These are phyloP conservation scores for Tamias sibiricus DNA, from an alignment of 2,113 vertebrate species.

Conservation along the genomic window DNA sequence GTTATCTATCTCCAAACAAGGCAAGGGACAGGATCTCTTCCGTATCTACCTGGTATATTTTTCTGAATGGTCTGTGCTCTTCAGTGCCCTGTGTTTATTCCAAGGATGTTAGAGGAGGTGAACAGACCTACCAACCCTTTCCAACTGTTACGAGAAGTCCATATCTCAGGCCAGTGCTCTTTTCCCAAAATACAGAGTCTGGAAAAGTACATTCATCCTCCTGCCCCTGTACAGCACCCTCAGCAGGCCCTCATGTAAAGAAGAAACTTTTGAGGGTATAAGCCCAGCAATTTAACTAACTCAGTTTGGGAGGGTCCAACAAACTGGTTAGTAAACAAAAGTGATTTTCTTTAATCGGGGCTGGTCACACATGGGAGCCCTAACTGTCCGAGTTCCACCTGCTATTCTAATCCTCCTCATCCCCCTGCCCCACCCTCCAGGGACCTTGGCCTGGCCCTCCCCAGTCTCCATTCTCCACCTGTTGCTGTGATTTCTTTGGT, in stretches of 20 bases:
- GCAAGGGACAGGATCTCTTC: neutral
- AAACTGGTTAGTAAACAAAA: constrained; percentile 43
- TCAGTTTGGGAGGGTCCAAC: neutral
- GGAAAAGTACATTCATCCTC: neutral
- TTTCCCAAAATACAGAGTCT: neutral
- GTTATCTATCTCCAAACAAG: neutral
- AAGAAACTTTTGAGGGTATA: neutral
- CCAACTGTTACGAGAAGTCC: neutral
- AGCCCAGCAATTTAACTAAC: neutral
- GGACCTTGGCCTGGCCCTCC: constrained; percentile 65
- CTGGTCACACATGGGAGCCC: neutral
- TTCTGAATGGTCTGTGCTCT: neutral
- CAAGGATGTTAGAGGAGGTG: neutral
- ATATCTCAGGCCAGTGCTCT: neutral
- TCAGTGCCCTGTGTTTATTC: neutral
- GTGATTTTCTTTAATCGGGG: constrained; percentile 71
- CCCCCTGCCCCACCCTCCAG: constrained; percentile 41
- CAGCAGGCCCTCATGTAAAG: neutral
- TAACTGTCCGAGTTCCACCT: constrained; percentile 54
- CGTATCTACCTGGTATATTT: neutral
- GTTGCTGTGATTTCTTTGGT: constrained; percentile 72
- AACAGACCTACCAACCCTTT: neutral
- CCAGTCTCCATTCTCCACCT: constrained; percentile 57
- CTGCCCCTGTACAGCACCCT: no score
- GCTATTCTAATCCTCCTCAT: constrained; percentile 34